Percentiles rank a stretch among this genome's conserved stretches.
Evolutionary conservation across 2,797 vertebrate species (phyloP).

Genomic region (Falco concolor): DNA sequence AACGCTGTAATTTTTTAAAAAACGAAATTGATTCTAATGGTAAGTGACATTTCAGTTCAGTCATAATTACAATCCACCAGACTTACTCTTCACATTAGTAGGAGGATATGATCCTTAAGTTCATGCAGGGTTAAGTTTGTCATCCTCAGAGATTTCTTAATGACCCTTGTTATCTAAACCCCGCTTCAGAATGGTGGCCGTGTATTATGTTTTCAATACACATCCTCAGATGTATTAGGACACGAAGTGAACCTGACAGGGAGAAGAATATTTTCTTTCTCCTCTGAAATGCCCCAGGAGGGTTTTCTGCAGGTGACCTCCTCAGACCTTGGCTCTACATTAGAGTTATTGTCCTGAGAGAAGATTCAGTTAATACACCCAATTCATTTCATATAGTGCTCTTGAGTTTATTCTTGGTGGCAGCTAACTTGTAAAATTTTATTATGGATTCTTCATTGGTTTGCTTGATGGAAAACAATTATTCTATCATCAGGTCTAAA

Average conservation of each 20-base stretch:
- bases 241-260: slow-evolving; percentile 74
- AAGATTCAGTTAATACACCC: slow-evolving; percentile 81
- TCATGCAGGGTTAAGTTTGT: slow-evolving; percentile 74
- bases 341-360: slow-evolving; percentile 82
- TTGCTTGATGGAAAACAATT: slow-evolving; percentile 73
- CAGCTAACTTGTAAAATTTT: slow-evolving; percentile 83
- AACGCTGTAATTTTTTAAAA: slow-evolving; percentile 25
- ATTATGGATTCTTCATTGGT: slow-evolving; percentile 75
- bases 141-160: slow-evolving; percentile 71
- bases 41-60: slow-evolving; percentile 76
- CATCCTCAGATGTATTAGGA: slow-evolving; percentile 75
- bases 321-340: slow-evolving; percentile 76
- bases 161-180: slow-evolving; percentile 66
- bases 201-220: slow-evolving; percentile 69
- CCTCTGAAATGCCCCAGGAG: slow-evolving; percentile 72
- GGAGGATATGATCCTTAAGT: slow-evolving; percentile 31
- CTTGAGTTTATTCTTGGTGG: slow-evolving; percentile 76
- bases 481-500: slow-evolving; percentile 73
- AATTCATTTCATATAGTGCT: slow-evolving; percentile 83
- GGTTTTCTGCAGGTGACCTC: slow-evolving; percentile 73
- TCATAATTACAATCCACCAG: slow-evolving; percentile 66
- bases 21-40: slow-evolving; percentile 66
- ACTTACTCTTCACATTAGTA: neutral
- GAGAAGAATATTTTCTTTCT: slow-evolving; percentile 73
- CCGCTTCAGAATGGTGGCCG: slow-evolving; percentile 53